Evolutionary conservation across 2,888 invertebrate species (phyloP).

Genomic region (Ophraella communa): DNA sequence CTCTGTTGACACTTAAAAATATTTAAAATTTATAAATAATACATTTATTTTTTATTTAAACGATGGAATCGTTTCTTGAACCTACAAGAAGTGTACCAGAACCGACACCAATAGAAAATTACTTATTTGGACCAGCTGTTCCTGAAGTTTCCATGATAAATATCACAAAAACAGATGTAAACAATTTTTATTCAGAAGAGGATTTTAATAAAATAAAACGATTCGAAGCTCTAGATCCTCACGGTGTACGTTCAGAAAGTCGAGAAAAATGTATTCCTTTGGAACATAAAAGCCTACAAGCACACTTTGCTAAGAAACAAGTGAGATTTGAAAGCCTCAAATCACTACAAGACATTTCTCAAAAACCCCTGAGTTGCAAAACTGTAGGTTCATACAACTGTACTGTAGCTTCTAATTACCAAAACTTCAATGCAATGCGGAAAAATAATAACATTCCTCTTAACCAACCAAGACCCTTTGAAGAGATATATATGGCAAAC

Average conservation of each 20-base stretch:
- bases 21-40: neutral
- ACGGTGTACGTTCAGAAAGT: neutral
- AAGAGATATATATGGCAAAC: constrained; percentile 57
- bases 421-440: constrained; percentile 16
- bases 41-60: neutral
- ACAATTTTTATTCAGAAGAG: constrained; percentile 38
- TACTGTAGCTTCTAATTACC: neutral
- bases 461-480: constrained; percentile 41
- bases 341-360: constrained; percentile 28
- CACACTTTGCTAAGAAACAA: constrained; percentile 50
- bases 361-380: constrained; percentile 31
- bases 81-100: constrained; percentile 51
- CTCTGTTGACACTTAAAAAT: neutral
- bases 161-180: constrained; percentile 25
- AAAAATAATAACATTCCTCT: neutral
- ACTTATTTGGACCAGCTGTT: constrained; percentile 45
- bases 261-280: constrained; percentile 22
- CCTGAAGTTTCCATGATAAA: constrained; percentile 56
- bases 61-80: constrained; percentile 58
- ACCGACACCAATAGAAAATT: constrained; percentile 40
- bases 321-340: constrained; percentile 54
- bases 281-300: constrained; percentile 11
- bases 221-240: neutral
- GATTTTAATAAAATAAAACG: constrained; percentile 48
- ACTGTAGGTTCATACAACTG: constrained; percentile 9